A percentile compares a stretch with the other conserved stretches of the same genome.
phyloP scores from a whole-genome alignment of 35 echinoderm and acorn worm genomes.

The Apostichopus parvimensis region DNA sequence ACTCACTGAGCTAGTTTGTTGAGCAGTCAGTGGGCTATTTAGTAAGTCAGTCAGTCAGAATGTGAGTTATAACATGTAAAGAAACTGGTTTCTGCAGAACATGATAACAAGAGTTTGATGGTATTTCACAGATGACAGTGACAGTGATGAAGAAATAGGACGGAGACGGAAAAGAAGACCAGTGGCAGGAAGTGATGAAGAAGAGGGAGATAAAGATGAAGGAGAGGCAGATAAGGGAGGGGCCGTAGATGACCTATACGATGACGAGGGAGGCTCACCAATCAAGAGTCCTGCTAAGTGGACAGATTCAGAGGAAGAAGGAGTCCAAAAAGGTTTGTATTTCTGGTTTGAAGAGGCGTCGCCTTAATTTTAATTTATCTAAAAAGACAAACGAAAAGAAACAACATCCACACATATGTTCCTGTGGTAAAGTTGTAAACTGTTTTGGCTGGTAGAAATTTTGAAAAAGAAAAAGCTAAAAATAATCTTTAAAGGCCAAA shows the following conservation, averaged over 20 bases:
- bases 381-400: too few species aligned
- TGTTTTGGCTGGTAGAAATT: too few species aligned
- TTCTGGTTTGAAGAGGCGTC: neutral
- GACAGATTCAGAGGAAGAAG: conserved; percentile 27
- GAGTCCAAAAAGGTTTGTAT: neutral
- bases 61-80: too few species aligned
- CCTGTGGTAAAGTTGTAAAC: too few species aligned
- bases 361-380: too few species aligned
- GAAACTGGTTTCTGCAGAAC: neutral
- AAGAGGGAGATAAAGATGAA: conserved; percentile 1
- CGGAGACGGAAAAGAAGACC: conserved; percentile 68
- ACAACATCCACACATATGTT: too few species aligned
- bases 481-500: too few species aligned
- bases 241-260: conserved; percentile 52
- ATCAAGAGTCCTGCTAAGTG: conserved; percentile 6
- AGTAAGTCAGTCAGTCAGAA: too few species aligned
- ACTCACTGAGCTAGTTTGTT: too few species aligned
- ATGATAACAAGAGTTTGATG: neutral
- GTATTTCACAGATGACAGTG: conserved; percentile 58
- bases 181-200: conserved; percentile 37
- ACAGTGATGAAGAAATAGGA: conserved; percentile 87
- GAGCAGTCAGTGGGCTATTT: too few species aligned
- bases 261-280: conserved; percentile 4
- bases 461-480: too few species aligned
- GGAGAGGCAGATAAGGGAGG: conserved; percentile 7